Conservation (phyloP, 2,797 vertebrate species). For the Erpetoichthys calabaricus region DNA sequence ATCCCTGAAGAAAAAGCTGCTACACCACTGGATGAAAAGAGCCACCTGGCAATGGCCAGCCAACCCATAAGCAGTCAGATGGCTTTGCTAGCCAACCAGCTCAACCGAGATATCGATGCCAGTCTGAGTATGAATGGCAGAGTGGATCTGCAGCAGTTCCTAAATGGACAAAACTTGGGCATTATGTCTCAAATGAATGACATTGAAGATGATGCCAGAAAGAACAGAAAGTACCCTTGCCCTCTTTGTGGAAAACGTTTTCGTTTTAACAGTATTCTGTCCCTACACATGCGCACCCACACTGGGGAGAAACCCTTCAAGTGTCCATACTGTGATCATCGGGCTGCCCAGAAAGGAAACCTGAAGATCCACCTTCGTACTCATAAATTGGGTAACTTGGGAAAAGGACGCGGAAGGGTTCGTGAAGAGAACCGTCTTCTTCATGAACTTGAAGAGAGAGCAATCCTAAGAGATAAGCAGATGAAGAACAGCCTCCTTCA, state of each 20-base stretch:
- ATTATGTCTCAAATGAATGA: conserved; percentile 99
- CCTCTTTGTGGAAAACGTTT: conserved; percentile 95
- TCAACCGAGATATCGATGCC: conserved; percentile 85
- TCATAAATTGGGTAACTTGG: conserved; percentile 91
- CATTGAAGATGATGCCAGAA: conserved; percentile 92
- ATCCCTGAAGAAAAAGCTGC: conserved; percentile 77
- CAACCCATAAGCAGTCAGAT: conserved; percentile 93
- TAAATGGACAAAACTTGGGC: conserved; percentile 93
- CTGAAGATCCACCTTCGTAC: conserved; percentile 96
- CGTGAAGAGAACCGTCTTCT: conserved; percentile 89
- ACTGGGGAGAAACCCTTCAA: conserved; percentile 98
- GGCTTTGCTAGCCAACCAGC: conserved; percentile 86
- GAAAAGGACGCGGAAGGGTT: conserved; percentile 90
- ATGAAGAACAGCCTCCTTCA: conserved; percentile 80
- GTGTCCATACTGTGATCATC: conserved; percentile 96
- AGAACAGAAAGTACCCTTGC: conserved; percentile 94
- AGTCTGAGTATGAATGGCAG: conserved; percentile 75
- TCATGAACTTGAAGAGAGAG: conserved; percentile 91
- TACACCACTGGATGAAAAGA: conserved; percentile 76
- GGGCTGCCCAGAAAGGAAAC: conserved; percentile 95
- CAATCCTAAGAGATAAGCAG: conserved; percentile 90
- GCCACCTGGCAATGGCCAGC: conserved; percentile 71
- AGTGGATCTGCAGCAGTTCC: conserved; percentile 92
- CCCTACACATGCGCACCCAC: conserved; percentile 94
- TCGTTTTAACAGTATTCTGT: conserved; percentile 96